Evolutionary conservation across 1,140 invertebrate genomes (phyloP), one percentile per base, ranked within the genome.

Genomic region (Drosophila mauritiana): DNA sequence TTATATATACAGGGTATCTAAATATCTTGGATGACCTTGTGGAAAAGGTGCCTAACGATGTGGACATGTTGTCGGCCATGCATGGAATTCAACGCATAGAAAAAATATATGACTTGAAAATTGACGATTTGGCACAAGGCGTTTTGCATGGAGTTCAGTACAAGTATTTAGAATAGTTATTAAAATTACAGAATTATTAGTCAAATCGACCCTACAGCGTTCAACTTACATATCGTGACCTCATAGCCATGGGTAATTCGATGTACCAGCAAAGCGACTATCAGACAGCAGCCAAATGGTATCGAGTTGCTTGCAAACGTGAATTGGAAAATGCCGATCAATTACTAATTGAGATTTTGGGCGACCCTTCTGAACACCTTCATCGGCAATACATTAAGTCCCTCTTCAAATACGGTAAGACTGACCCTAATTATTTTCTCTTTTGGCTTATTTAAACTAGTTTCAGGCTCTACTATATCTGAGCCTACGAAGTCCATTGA

Each of bases 281-380:
- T 15, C 43, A 37, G 1, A 55, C 70, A 11, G 63, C 80, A 2
- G n/a, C 46, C 6, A 40, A 65, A n/a, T 83, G 80, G 80, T 83
- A 83, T 57, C 75, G 64, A 0, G 53, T 59, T 17, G 70, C 59
- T 1, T 8, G 45, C 0, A 63, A 75, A 10, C 15, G 13, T 0
- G 13, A 52, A 2, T 3, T 7, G 1, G 17, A 78, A 13, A 37
- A 39, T 0, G 6, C 62, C 4, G 15, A 20, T 2, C 1, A 54
- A 1, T 1, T 15, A 13, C 63, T 64, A 1, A 54, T 46, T 10
- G 12, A 42, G 34, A 5, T 70, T 6, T n/a, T 83, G 3, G 75
- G 63, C 6, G 13, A 74, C 27, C 54, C 62, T 1, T 7, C 36
- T 1, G 20, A 13, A 3, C 1, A 25, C 12, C 12, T 74, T 1